phyloP scores from a whole-genome alignment of 2,888 invertebrate species.

The Cheilosia impressa region DNA sequence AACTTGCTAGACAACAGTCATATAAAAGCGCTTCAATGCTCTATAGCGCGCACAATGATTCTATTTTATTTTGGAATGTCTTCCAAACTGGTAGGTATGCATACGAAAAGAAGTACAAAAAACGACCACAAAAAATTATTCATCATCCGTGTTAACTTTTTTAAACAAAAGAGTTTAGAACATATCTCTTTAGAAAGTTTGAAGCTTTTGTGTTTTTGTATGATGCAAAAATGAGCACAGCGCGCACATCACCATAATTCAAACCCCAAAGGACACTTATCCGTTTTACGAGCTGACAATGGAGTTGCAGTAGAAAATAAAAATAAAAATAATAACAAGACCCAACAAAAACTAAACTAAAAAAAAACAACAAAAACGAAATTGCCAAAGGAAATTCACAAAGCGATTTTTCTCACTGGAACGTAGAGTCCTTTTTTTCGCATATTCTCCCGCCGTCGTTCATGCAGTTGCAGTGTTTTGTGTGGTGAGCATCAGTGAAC shows the following conservation, averaged over 20 bases:
- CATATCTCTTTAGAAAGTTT: slow-evolving; percentile 46
- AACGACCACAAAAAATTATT: slow-evolving; percentile 44
- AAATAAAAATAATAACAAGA: slow-evolving; percentile 6
- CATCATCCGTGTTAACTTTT: slow-evolving; percentile 40
- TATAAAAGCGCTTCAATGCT: slow-evolving; percentile 1
- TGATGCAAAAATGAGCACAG: slow-evolving; percentile 66
- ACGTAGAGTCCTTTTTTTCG: slow-evolving; percentile 41
- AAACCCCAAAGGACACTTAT: slow-evolving; percentile 74
- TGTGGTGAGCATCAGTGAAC: slow-evolving; percentile 51
- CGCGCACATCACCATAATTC: slow-evolving; percentile 69
- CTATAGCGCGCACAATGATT: slow-evolving; percentile 2
- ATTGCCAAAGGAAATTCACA: slow-evolving; percentile 71
- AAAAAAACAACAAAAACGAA: slow-evolving; percentile 20
- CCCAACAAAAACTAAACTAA: neutral
- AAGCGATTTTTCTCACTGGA: slow-evolving; percentile 59
- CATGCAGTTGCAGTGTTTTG: slow-evolving; percentile 33
- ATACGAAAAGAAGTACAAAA: neutral
- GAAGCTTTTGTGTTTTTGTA: slow-evolving; percentile 62
- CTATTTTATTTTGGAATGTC: neutral
- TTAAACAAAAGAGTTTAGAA: slow-evolving; percentile 56
- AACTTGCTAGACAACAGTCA: slow-evolving; percentile 3
- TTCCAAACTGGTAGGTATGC: neutral
- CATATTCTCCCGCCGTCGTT: slow-evolving; percentile 10
- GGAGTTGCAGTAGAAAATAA: slow-evolving; percentile 56
- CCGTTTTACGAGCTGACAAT: slow-evolving; percentile 71